These are phyloP conservation scores for Trinorchestia longiramus DNA, from an alignment of 1,140 invertebrate species.

Conservation along the genomic window DNA sequence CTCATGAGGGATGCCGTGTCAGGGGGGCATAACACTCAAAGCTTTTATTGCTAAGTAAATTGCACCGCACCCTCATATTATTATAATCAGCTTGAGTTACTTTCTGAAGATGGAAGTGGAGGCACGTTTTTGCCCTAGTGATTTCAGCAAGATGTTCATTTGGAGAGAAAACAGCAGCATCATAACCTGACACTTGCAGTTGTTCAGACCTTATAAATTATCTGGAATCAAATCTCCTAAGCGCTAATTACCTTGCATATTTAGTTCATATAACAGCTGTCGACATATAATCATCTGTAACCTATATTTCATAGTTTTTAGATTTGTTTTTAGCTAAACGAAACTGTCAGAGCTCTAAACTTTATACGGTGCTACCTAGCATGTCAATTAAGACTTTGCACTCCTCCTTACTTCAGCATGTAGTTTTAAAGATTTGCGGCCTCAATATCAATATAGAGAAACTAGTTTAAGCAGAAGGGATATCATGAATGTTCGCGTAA, in stretches of 20 bases:
- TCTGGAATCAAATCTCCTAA: not conserved
- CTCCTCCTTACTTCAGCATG: no score
- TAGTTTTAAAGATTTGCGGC: no score
- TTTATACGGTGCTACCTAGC: not conserved
- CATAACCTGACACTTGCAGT: not conserved
- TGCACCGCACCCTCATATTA: not conserved
- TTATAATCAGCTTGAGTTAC: constrained; percentile 9
- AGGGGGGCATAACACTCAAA: not conserved
- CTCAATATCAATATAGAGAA: no score
- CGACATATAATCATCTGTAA: not conserved
- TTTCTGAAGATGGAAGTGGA: not conserved
- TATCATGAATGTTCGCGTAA: no score
- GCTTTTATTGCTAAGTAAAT: not conserved
- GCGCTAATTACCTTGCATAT: not conserved
- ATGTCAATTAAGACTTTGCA: not conserved
- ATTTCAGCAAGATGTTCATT: not conserved
- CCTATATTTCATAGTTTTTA: not conserved
- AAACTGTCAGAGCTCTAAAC: not conserved
- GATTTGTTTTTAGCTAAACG: not conserved
- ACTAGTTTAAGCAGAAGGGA: no score
- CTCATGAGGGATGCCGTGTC: not conserved
- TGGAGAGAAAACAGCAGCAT: not conserved
- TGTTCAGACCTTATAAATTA: not conserved
- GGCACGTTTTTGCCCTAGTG: not conserved
- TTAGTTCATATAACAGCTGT: not conserved